phyloP scores from a whole-genome alignment of 2,797 vertebrate species.

The Podarcis lilfordi region DNA sequence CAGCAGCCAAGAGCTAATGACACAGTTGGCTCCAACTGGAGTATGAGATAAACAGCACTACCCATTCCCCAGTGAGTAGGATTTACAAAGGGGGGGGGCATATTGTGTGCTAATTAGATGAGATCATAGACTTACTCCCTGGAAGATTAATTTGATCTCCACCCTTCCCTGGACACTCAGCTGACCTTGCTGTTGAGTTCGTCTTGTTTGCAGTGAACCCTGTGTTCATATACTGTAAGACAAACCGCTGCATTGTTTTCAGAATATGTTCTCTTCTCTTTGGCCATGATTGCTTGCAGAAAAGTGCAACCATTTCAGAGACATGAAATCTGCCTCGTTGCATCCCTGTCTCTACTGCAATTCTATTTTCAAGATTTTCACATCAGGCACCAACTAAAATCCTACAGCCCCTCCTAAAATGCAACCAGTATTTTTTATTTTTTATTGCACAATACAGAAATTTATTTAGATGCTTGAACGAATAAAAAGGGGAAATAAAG shows the following conservation, averaged over 20 bases:
- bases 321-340: not conserved
- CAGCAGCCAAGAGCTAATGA: not conserved
- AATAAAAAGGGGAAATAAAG: slow-evolving; percentile 91
- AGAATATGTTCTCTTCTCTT: not conserved
- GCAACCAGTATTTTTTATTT: not conserved
- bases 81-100: not conserved
- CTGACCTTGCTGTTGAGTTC: not conserved
- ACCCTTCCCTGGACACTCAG: slow-evolving; percentile 6
- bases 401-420: not conserved
- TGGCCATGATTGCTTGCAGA: not conserved
- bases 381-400: not conserved
- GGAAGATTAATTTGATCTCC: not conserved
- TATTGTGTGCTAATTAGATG: not conserved
- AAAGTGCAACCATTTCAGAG: not conserved
- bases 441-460: slow-evolving; percentile 92
- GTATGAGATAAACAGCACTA: not conserved
- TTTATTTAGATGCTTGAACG: slow-evolving; percentile 98
- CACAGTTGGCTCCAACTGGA: not conserved
- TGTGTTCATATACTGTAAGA: not conserved
- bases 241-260: not conserved
- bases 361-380: not conserved
- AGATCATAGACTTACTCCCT: not conserved
- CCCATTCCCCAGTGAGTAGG: not conserved
- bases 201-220: not conserved
- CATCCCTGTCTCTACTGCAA: not conserved